phyloP scores from a whole-genome alignment of 2,797 vertebrate genomes.

The Galago senegalensis region DNA sequence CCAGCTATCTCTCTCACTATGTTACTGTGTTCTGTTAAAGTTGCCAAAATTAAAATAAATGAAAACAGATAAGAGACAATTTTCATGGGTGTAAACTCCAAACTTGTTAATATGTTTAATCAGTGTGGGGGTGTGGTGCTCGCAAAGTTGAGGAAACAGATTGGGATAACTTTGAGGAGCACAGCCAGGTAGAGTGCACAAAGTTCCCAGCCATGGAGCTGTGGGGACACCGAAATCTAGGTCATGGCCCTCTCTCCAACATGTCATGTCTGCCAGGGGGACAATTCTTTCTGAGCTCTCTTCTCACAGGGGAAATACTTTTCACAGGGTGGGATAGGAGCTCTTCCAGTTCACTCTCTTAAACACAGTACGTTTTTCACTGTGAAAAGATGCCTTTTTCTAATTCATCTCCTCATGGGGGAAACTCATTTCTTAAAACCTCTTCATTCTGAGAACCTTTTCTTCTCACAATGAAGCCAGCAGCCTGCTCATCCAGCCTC shows the following conservation, averaged over 20 bases:
- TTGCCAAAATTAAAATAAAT: not conserved
- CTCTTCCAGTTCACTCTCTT: not conserved
- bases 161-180: not conserved
- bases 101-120: not conserved
- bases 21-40: not conserved
- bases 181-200: not conserved
- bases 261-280: not conserved
- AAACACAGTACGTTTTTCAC: not conserved
- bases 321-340: not conserved
- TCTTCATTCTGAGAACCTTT: not conserved
- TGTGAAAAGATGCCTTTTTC: not conserved
- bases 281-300: not conserved
- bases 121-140: not conserved
- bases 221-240: not conserved
- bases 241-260: not conserved
- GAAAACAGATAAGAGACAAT: not conserved
- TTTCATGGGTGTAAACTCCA: not conserved
- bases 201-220: not conserved
- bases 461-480: not conserved
- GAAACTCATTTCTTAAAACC: not conserved
- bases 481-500: not conserved
- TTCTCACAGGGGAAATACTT: not conserved
- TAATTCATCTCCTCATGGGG: not conserved
- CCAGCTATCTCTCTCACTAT: not conserved
- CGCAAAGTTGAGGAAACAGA: not conserved